Evolutionary conservation across 1,140 invertebrate species (phyloP).

Genomic region (Ceratosolen solmsi): DNA sequence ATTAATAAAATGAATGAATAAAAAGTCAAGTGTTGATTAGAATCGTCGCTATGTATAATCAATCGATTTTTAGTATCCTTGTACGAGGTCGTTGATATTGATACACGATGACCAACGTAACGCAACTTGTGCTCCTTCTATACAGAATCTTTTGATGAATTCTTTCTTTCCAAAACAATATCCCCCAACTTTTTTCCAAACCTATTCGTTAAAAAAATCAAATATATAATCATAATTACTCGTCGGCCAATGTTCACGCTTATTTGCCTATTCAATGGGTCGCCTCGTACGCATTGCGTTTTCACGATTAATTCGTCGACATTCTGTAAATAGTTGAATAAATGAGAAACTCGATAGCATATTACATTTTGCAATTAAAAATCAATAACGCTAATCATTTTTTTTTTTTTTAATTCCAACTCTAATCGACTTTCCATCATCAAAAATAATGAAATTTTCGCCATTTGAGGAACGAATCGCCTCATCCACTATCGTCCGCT

Average conservation of each 20-base stretch:
- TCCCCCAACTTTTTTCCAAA: no score
- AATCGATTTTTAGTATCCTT: background rate
- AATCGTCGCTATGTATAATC: background rate
- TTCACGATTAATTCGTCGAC: background rate
- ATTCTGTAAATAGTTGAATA: background rate
- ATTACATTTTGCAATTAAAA: background rate
- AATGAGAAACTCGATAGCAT: background rate
- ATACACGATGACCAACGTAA: background rate
- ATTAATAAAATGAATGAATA: no score
- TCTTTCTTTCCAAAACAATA: background rate
- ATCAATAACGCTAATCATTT: background rate
- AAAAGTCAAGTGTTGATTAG: background rate
- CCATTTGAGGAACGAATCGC: background rate
- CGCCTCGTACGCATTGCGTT: no score
- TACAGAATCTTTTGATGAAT: background rate
- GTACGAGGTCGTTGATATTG: background rate
- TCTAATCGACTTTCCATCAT: no score
- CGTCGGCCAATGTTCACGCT: no score
- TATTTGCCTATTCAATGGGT: no score
- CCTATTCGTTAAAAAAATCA: no score
- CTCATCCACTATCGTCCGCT: background rate
- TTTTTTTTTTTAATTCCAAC: no score
- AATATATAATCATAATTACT: no score
- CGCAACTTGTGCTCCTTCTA: background rate
- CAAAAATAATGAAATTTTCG: background rate